These are phyloP conservation scores for Stramonita haemastoma DNA, from an alignment of 2,888 invertebrate species.

Conservation along the genomic window DNA sequence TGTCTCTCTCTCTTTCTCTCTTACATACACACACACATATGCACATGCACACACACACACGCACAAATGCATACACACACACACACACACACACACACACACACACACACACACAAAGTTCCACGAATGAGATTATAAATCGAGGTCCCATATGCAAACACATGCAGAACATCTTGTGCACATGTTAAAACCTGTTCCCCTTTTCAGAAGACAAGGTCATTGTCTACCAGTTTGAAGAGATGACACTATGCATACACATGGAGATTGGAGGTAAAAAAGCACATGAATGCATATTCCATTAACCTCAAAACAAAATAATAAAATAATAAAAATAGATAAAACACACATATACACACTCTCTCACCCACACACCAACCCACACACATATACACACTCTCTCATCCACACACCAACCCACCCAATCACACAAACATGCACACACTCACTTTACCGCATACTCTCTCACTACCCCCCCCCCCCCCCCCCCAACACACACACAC, in stretches of 20 bases:
- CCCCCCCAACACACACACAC: neutral
- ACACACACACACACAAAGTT: neutral
- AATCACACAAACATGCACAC: neutral
- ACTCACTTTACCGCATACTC: too few species aligned
- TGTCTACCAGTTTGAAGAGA: too few species aligned
- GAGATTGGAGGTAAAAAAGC: too few species aligned
- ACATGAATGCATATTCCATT: too few species aligned
- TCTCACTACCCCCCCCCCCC: too few species aligned
- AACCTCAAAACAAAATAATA: neutral
- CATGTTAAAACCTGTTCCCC: too few species aligned
- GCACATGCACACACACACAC: neutral
- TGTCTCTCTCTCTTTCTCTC: too few species aligned
- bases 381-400: neutral
- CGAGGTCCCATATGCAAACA: too few species aligned
- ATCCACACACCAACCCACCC: neutral
- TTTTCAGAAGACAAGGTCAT: too few species aligned
- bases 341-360: neutral
- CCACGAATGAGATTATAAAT: too few species aligned
- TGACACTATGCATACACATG: too few species aligned
- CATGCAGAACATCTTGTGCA: neutral
- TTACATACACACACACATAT: too few species aligned
- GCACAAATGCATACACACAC: neutral
- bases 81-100: neutral
- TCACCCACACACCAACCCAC: neutral
- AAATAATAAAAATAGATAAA: neutral